A percentile compares a stretch with the other conserved stretches of the same genome.
These are phyloP conservation scores for Hydraecia micacea DNA, from an alignment of 2,888 invertebrate species.

Conservation along the genomic window DNA sequence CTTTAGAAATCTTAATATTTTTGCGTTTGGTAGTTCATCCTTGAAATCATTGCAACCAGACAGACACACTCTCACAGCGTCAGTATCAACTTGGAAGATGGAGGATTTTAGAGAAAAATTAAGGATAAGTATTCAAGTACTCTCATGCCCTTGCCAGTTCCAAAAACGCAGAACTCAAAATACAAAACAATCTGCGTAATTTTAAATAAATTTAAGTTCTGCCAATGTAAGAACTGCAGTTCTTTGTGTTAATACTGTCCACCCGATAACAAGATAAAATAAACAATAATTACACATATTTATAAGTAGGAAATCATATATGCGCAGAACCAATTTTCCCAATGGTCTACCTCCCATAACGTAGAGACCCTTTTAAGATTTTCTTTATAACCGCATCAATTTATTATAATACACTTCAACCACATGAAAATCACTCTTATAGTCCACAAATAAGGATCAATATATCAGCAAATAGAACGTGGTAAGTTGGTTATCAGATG, in stretches of 20 bases:
- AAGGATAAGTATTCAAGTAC: neutral
- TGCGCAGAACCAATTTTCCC: slow-evolving; percentile 73
- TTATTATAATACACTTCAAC: slow-evolving; percentile 15
- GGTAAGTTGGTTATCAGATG: slow-evolving; percentile 68
- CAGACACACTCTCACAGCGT: neutral
- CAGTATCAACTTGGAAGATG: neutral
- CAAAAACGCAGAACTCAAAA: neutral
- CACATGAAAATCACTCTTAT: slow-evolving; percentile 48
- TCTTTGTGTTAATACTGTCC: neutral
- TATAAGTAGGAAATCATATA: slow-evolving; percentile 60
- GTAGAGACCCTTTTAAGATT: slow-evolving; percentile 75
- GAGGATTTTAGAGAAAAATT: neutral
- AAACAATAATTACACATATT: slow-evolving; percentile 41
- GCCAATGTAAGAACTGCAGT: neutral
- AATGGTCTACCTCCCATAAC: slow-evolving; percentile 80
- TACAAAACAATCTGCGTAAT: neutral
- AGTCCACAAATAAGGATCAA: slow-evolving; percentile 44
- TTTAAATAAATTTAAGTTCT: neutral
- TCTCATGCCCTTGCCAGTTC: neutral
- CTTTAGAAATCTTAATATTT: neutral
- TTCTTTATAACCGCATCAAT: slow-evolving; percentile 68
- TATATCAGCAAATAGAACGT: slow-evolving; percentile 61
- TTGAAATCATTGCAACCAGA: neutral
- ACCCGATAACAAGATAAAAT: slow-evolving; percentile 8
- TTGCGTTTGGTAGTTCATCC: neutral